Conservation (phyloP, 2,888 invertebrate species). For the Hecatera dysodea region DNA sequence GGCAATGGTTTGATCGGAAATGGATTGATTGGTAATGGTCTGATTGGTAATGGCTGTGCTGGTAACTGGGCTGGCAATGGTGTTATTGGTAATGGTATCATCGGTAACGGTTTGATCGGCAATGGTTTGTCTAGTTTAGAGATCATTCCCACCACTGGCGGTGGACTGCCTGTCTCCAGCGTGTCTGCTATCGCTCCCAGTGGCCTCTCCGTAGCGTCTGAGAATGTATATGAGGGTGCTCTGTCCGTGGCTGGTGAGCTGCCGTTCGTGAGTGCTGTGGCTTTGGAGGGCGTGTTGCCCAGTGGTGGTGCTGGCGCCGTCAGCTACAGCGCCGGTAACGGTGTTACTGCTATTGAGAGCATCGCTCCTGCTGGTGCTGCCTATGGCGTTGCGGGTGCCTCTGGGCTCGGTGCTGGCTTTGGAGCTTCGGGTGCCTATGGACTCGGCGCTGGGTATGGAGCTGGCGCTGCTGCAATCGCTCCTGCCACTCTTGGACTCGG, state of each 20-base stretch:
- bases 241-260: conserved; percentile 48
- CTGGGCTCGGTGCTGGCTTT: conserved; percentile 19
- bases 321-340: conserved; percentile 47
- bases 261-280: conserved; percentile 52
- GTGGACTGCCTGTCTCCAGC: conserved; percentile 24
- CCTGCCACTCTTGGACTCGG: not conserved
- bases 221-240: conserved; percentile 34
- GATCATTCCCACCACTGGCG: conserved; percentile 26
- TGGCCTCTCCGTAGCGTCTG: not conserved
- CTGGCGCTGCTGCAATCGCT: too few relatives aligned
- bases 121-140: conserved; percentile 8
- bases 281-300: conserved; percentile 31
- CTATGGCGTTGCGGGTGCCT: conserved; percentile 12
- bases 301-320: conserved; percentile 44
- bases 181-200: not conserved
- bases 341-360: conserved; percentile 42
- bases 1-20: not conserved
- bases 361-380: conserved; percentile 28
- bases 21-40: not conserved
- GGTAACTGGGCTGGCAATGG: conserved; percentile 5
- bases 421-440: conserved; percentile 24
- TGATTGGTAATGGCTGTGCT: not conserved
- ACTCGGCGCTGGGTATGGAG: conserved; percentile 5
- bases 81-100: not conserved
- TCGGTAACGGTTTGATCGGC: conserved; percentile 1